Evolutionary conservation across 2,113 vertebrate species (phyloP), one percentile per base, ranked within the genome.

Genomic region (Trachemys scripta): DNA sequence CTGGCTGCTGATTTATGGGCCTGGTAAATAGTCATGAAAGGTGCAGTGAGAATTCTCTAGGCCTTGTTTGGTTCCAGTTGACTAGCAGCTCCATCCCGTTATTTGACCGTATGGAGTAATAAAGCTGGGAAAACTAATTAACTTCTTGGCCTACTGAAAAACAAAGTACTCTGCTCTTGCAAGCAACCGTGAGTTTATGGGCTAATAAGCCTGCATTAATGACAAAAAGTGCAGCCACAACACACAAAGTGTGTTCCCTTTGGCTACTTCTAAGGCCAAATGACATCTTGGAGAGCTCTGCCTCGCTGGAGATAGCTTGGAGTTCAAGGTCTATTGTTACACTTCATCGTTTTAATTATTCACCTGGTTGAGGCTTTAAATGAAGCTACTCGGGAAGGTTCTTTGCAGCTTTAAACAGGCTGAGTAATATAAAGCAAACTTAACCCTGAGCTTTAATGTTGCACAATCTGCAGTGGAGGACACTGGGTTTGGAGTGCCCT

Each of bases 121-220:
- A 95, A 95, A 97, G 87, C 90, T 82, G 78, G 92, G 90, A 95
- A 97, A 97, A 92, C 92, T 89, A 96, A 96, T 96, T 94, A 96
- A 92, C 84, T 93, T 94, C 76, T 80, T 42, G 91, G 72, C 50
- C 42, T 94, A 19, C 80, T 97, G 89, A 78, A 90, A 95, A 96
- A 83, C 89, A 96, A 96, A 91, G 57, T 79, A 38, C 72, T 93
- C 38, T 65, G 45, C 8, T 3, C 80, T 95, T 92, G 86, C 54
- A 93, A 91, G 84, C 51, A 88, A 3, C 76, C 81, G 11, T 90
- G 75, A 79, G 35, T 90, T 94, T 92, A 93, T 94, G 80, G 25
- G 56, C 47, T 93, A 80, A 56, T 69, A 92, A 95, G 13, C 35
- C 83, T 80, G 54, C 49, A 10, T 92, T 96, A 95, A 92, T 92